Percentiles rank a stretch among this genome's conserved stretches.
These are phyloP conservation scores for Myripristis murdjan DNA, from an alignment of 2,797 vertebrate genomes.

Conservation along the genomic window DNA sequence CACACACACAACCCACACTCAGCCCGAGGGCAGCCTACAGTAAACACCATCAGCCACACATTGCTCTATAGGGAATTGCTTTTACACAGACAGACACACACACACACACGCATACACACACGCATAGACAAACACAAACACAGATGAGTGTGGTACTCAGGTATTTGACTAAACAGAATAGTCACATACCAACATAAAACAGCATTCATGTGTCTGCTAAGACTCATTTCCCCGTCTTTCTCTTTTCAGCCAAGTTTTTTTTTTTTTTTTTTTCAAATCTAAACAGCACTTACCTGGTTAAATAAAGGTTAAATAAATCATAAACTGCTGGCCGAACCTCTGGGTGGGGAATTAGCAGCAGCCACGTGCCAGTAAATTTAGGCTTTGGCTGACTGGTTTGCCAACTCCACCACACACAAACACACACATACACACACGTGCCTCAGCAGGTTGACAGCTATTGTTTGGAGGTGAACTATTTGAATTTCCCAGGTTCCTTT, in stretches of 20 bases:
- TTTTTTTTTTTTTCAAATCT: neutral
- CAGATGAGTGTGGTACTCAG: neutral
- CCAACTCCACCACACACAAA: conserved; percentile 37
- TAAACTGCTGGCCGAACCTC: conserved; percentile 40
- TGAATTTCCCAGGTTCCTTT: conserved; percentile 50
- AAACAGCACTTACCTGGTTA: conserved; percentile 36
- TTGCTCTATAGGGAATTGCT: conserved; percentile 54
- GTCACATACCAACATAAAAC: conserved; percentile 36
- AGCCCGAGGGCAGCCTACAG: conserved; percentile 46
- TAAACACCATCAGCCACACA: conserved; percentile 62
- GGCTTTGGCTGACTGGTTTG: conserved; percentile 38
- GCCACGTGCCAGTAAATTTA: conserved; percentile 45
- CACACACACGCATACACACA: conserved; percentile 35
- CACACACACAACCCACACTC: conserved; percentile 42
- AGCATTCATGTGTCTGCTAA: conserved; percentile 48
- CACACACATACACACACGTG: conserved; percentile 27
- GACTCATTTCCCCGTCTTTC: neutral
- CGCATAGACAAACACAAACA: conserved; percentile 38
- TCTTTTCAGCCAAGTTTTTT: too few species aligned
- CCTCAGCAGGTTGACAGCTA: conserved; percentile 45
- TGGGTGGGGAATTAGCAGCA: conserved; percentile 22
- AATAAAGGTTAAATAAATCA: conserved; percentile 55
- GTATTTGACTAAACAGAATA: neutral
- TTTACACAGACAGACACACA: conserved; percentile 40
- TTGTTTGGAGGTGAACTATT: conserved; percentile 62